Evolutionary conservation across 2,113 vertebrate species (phyloP).

Genomic region (Diphyllodes magnificus): DNA sequence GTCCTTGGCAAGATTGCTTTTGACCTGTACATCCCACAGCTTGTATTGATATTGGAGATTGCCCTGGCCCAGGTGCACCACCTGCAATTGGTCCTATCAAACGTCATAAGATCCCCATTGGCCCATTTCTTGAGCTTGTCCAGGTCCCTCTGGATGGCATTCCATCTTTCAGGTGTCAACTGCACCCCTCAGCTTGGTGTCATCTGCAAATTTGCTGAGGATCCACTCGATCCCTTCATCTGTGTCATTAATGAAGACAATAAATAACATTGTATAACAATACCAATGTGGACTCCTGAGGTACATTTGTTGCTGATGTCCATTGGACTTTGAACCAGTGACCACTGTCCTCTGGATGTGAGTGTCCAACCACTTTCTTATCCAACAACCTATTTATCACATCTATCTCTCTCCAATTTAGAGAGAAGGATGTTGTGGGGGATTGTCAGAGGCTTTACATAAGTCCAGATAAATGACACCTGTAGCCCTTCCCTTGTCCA

Average conservation of each 20-base stretch:
- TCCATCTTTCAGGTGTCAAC: neutral
- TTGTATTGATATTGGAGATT: neutral
- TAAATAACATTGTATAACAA: neutral
- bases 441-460: too few relatives aligned
- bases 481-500: neutral
- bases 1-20: neutral
- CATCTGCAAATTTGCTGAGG: neutral
- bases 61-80: neutral
- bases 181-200: neutral
- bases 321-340: neutral
- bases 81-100: neutral
- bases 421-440: neutral
- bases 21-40: neutral
- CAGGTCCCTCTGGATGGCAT: neutral
- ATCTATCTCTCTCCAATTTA: neutral
- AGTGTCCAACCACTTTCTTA: neutral
- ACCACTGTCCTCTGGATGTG: neutral
- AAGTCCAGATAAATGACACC: neutral
- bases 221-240: neutral
- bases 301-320: neutral
- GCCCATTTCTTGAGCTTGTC: neutral
- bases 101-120: fast-evolving
- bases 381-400: neutral
- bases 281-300: neutral
- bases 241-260: neutral